A percentile compares a stretch with the other conserved stretches of the same genome.
Conservation (phyloP, 2,113 vertebrate species). For the Oryzias curvinotus region DNA sequence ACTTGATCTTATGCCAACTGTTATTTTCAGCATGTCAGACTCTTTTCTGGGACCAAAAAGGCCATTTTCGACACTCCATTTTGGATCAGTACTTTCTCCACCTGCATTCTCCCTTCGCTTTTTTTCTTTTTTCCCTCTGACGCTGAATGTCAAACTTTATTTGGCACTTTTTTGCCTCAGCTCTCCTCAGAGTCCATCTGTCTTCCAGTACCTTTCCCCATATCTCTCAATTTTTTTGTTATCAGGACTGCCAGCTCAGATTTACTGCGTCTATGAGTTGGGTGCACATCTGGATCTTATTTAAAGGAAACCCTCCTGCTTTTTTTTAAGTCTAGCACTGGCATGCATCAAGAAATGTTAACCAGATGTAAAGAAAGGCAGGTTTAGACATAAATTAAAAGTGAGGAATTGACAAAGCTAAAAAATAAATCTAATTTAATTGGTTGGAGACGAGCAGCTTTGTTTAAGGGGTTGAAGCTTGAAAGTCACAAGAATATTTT, state of each 20-base stretch:
- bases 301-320: constrained; percentile 66
- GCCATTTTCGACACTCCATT: background rate
- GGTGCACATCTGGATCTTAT: constrained; percentile 83
- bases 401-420: background rate
- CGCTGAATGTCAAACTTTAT: constrained; percentile 34
- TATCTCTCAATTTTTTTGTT: constrained; percentile 59
- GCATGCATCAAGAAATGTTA: constrained; percentile 64
- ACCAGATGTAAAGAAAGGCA: constrained; percentile 52
- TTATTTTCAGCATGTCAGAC: background rate
- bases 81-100: background rate
- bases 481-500: background rate
- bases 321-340: constrained; percentile 49
- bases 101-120: background rate
- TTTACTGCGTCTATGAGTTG: constrained; percentile 78
- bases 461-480: constrained; percentile 21
- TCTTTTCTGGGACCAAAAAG: constrained; percentile 5
- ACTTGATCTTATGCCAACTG: background rate
- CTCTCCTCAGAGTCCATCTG: constrained; percentile 25
- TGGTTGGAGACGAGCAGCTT: constrained; percentile 8
- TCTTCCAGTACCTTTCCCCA: constrained; percentile 34
- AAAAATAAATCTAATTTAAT: constrained; percentile 5
- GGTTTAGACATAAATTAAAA: constrained; percentile 15
- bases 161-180: constrained; percentile 21
- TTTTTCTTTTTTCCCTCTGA: constrained; percentile 10
- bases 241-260: constrained; percentile 77